phyloP scores from a whole-genome alignment of 2,797 vertebrate genomes.

The Thunnus albacares region DNA sequence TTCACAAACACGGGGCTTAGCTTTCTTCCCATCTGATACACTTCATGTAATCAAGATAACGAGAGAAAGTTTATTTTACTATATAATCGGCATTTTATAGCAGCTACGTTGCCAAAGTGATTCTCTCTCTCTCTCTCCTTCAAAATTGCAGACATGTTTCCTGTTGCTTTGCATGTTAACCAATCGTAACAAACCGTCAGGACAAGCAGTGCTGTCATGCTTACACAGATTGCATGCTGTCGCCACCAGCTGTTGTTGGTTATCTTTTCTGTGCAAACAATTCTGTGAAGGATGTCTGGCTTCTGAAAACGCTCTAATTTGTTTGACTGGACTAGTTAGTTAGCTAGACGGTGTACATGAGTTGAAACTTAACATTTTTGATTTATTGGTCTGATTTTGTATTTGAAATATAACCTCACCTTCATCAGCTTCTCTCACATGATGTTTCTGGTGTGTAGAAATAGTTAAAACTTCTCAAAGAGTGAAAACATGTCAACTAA shows the following conservation, averaged over 20 bases:
- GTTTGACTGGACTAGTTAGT: neutral
- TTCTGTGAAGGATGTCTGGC: conserved; percentile 9
- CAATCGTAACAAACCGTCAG: conserved; percentile 18
- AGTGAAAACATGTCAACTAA: neutral
- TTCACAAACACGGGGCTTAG: neutral
- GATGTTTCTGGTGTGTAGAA: no score
- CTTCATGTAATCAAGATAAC: neutral
- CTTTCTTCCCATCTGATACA: neutral
- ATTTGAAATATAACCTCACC: neutral
- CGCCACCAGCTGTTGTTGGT: conserved; percentile 23
- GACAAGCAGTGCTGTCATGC: conserved; percentile 1
- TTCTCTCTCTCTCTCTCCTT: neutral
- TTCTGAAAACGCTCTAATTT: conserved; percentile 1
- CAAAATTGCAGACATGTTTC: neutral
- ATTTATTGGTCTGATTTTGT: neutral
- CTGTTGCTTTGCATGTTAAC: conserved; percentile 7
- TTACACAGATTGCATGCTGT: conserved; percentile 19
- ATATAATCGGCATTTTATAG: neutral
- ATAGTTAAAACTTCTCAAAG: neutral
- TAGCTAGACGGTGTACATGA: neutral
- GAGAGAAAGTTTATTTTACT: neutral
- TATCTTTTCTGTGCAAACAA: conserved; percentile 16
- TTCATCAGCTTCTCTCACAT: neutral
- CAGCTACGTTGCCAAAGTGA: neutral
- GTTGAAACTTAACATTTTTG: neutral